A percentile compares a stretch with the other conserved stretches of the same genome.
Evolutionary conservation across 2,888 invertebrate species (phyloP).

Genomic region (Encarsia formosa): DNA sequence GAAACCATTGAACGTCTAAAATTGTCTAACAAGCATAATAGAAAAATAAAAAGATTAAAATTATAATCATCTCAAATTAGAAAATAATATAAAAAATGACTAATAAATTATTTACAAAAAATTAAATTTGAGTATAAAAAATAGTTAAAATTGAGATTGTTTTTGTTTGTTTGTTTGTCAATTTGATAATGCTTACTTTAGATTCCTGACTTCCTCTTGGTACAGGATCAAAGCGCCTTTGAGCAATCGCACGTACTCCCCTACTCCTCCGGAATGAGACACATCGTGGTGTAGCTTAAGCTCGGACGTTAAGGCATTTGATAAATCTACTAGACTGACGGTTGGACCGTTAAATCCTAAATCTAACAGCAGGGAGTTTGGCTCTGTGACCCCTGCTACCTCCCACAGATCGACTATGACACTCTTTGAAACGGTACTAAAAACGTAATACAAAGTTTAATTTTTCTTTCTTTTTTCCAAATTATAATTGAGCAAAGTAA

Average conservation of each 20-base stretch:
- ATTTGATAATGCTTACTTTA: too few relatives aligned
- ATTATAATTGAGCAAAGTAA: not conserved
- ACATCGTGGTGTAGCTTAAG: constrained; percentile 51
- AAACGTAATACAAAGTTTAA: not conserved
- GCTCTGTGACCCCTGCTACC: constrained; percentile 63
- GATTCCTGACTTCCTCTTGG: constrained; percentile 62
- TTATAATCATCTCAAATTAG: too few relatives aligned
- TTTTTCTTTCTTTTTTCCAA: not conserved
- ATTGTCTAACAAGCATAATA: too few relatives aligned
- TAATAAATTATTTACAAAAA: too few relatives aligned
- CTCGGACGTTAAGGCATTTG: constrained; percentile 69
- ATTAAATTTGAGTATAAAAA: too few relatives aligned
- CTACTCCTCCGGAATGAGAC: constrained; percentile 41
- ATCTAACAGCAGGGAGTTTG: constrained; percentile 63
- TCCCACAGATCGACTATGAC: constrained; percentile 70
- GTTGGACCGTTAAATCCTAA: constrained; percentile 62
- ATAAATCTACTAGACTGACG: constrained; percentile 61
- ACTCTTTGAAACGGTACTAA: constrained; percentile 33
- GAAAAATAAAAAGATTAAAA: too few relatives aligned
- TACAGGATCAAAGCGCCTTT: constrained; percentile 65
- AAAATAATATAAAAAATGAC: too few relatives aligned
- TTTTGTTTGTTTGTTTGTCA: too few relatives aligned
- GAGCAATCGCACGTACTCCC: constrained; percentile 55
- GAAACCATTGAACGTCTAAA: too few relatives aligned
- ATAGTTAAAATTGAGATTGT: too few relatives aligned